Conservation (phyloP, 2,113 vertebrate species). For the Mesitornis unicolor region DNA sequence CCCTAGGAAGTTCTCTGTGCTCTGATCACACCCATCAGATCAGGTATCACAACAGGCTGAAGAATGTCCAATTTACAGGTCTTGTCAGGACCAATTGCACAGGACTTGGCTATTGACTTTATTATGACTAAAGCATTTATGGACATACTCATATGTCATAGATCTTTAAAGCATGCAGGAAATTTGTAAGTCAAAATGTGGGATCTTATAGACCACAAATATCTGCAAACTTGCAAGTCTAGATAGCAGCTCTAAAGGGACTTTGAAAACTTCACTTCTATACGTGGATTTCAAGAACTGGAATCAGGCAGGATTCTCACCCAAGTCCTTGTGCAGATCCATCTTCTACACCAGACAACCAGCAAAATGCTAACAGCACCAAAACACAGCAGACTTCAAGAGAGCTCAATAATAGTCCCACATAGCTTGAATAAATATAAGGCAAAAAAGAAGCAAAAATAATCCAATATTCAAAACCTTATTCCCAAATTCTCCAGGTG, state of each 20-base stretch:
- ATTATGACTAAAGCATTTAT: rapidly evolving
- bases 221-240: not conserved
- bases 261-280: not conserved
- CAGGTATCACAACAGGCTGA: not conserved
- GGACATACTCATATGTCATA: not conserved
- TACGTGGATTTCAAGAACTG: not conserved
- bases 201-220: not conserved
- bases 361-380: not conserved
- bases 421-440: not conserved
- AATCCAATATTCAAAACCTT: conserved; percentile 15
- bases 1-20: not conserved
- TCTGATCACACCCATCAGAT: not conserved
- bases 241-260: not conserved
- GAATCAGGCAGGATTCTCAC: not conserved
- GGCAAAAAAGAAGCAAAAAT: not conserved
- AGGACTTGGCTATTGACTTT: not conserved
- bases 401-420: not conserved
- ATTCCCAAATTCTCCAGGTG: conserved; percentile 66
- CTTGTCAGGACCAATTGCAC: not conserved
- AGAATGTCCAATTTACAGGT: not conserved
- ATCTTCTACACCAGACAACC: not conserved
- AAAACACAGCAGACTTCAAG: not conserved
- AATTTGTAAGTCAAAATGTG: not conserved
- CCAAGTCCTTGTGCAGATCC: not conserved
- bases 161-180: not conserved